Conservation (phyloP, 2,797 vertebrate genomes). For the Carapus acus region DNA sequence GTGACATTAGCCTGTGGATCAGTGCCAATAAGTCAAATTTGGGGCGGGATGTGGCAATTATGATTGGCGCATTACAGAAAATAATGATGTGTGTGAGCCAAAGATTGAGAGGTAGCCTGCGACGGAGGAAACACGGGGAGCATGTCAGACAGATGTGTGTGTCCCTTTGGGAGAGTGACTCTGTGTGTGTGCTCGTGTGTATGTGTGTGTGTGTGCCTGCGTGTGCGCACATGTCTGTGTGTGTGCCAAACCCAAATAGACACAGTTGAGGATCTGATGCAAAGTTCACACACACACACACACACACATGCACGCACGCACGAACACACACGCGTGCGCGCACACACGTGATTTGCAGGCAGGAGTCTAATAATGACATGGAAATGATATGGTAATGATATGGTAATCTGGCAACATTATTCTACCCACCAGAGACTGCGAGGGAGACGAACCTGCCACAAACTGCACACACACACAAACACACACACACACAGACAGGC, state of each 20-base stretch:
- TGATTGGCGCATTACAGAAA: conserved; percentile 51
- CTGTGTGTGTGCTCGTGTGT: conserved; percentile 12
- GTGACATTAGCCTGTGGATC: too few relatives aligned
- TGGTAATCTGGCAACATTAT: conserved; percentile 79
- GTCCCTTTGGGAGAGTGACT: conserved; percentile 32
- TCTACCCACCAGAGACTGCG: conserved; percentile 70
- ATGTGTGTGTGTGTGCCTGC: conserved; percentile 39
- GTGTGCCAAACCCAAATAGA: conserved; percentile 41
- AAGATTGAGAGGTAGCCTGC: conserved; percentile 50
- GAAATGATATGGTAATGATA: conserved; percentile 78
- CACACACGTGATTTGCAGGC: conserved; percentile 27
- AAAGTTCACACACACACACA: conserved; percentile 49
- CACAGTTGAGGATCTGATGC: conserved; percentile 63
- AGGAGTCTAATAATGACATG: conserved; percentile 70
- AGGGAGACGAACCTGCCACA: conserved; percentile 66
- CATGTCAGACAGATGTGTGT: conserved; percentile 45
- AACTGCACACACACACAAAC: conserved; percentile 29
- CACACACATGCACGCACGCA: conserved; percentile 6
- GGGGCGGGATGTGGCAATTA: conserved; percentile 29
- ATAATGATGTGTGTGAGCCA: conserved; percentile 45
- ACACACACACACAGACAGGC: conserved; percentile 6
- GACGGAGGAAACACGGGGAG: conserved; percentile 49
- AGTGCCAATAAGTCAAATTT: too few relatives aligned
- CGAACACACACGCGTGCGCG: conserved; percentile 19
- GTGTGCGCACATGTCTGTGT: conserved; percentile 23